Percentiles rank a stretch among this genome's conserved stretches.
phyloP scores from a whole-genome alignment of 35 echinoderm and acorn worm genomes.

The Amphiura filiformis region DNA sequence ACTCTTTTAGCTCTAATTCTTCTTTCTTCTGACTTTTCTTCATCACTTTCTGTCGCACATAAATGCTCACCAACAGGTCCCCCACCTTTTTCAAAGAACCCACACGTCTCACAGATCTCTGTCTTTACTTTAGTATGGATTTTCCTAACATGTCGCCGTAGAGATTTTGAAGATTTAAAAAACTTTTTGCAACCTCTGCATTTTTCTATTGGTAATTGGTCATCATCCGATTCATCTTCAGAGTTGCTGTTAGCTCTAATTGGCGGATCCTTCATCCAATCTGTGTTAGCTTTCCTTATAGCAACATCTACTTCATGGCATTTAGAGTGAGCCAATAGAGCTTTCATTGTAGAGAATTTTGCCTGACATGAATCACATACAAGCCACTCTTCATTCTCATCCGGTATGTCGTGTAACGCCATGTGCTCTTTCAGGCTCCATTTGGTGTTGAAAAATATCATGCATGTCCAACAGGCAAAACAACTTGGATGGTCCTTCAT shows the following conservation, averaged over 20 bases:
- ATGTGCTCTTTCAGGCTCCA: neutral
- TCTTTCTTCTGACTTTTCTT: neutral
- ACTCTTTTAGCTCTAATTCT: too few relatives aligned
- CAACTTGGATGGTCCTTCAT: neutral
- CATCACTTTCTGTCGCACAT: neutral
- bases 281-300: neutral
- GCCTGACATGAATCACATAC: neutral
- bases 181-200: neutral
- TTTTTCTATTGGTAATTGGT: neutral
- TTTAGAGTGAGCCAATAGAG: neutral
- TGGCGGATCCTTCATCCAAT: too few relatives aligned
- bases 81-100: neutral
- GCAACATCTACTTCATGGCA: neutral
- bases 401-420: neutral
- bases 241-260: too few relatives aligned
- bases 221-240: too few relatives aligned
- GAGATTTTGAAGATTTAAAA: neutral
- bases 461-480: neutral
- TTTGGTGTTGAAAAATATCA: neutral
- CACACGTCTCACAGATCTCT: neutral
- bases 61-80: neutral
- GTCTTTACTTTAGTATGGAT: neutral
- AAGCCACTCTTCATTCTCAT: neutral
- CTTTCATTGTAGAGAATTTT: neutral
- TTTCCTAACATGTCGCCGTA: neutral